Percentiles rank a stretch among this genome's conserved stretches.
These are phyloP conservation scores for Prolemur simus DNA, from an alignment of 2,113 vertebrate genomes.

Conservation along the genomic window DNA sequence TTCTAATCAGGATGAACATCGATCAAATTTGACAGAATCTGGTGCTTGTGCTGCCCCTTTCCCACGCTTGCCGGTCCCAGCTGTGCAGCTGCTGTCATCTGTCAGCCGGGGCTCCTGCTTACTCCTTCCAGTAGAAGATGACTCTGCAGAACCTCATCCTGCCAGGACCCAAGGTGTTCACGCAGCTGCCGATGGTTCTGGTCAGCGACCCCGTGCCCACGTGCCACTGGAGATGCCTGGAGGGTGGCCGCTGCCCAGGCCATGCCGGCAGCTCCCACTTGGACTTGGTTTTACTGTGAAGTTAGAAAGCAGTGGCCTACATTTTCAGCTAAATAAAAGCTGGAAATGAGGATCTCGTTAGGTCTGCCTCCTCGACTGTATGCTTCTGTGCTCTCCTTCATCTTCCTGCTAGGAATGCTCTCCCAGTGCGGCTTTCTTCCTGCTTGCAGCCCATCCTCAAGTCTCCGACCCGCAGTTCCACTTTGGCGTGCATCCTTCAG, in stretches of 20 bases:
- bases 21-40: background rate
- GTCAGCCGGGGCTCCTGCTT: background rate
- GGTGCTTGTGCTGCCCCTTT: background rate
- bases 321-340: background rate
- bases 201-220: background rate
- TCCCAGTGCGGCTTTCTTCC: background rate
- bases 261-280: background rate
- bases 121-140: background rate
- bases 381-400: background rate
- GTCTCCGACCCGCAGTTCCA: background rate
- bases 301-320: constrained; percentile 5
- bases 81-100: background rate
- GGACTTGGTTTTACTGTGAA: background rate
- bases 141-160: background rate
- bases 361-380: background rate
- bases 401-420: background rate
- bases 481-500: background rate
- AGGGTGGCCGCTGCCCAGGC: background rate
- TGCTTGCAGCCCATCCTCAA: background rate
- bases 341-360: accelerated
- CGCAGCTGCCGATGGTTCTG: background rate
- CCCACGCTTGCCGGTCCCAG: background rate
- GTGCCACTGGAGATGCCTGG: background rate
- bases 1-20: background rate
- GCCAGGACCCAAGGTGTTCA: background rate